Conservation (phyloP, 2,888 invertebrate genomes). For the Neoaliturus tenellus region DNA sequence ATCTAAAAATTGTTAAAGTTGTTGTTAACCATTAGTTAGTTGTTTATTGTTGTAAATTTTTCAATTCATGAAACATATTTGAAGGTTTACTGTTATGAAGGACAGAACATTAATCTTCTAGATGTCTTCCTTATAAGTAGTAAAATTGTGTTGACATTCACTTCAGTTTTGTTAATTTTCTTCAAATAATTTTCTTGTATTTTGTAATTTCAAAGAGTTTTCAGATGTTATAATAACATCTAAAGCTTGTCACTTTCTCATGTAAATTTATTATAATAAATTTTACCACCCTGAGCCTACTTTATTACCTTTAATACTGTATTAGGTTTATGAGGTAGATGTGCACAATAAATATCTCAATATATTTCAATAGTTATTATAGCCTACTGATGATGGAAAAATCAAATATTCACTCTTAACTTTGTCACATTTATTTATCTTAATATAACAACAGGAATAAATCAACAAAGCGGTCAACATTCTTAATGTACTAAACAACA, state of each 20-base stretch:
- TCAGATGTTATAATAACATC: constrained; percentile 9
- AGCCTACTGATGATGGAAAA: too few relatives aligned
- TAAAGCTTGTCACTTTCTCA: constrained; percentile 13
- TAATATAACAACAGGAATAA: background rate
- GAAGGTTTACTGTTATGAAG: background rate
- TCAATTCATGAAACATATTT: background rate
- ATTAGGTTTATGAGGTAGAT: too few relatives aligned
- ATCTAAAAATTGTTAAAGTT: constrained; percentile 16
- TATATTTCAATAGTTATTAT: background rate
- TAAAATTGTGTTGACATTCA: background rate
- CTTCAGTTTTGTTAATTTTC: background rate
- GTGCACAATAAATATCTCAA: background rate
- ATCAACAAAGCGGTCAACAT: background rate
- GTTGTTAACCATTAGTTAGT: background rate
- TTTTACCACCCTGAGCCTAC: constrained; percentile 3
- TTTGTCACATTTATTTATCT: background rate
- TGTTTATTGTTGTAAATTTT: constrained; percentile 4
- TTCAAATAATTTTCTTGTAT: background rate
- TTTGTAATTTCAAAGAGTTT: background rate
- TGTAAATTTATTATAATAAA: constrained; percentile 24
- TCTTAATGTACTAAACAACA: background rate
- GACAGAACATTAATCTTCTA: background rate
- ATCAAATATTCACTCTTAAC: too few relatives aligned
- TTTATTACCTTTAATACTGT: background rate
- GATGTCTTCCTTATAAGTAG: constrained; percentile 19